Conservation (phyloP, 1,140 invertebrate genomes). For the Drosophila watanabei region DNA sequence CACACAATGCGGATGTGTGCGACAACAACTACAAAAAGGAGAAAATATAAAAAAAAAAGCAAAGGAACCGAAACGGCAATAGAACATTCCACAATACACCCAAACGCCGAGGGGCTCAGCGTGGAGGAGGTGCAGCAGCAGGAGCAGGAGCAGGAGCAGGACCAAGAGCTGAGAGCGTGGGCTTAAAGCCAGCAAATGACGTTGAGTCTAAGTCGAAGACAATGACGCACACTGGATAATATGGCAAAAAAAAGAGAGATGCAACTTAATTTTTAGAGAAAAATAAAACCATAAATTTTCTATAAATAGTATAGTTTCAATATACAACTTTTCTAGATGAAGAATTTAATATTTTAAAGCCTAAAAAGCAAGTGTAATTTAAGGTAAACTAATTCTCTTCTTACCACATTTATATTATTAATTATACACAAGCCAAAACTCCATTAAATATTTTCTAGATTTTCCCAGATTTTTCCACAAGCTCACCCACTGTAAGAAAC, state of each 20-base stretch:
- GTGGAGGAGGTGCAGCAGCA: neutral
- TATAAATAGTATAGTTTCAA: too few species aligned
- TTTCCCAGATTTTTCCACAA: neutral
- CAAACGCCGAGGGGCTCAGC: slow-evolving; percentile 34
- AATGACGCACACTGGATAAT: slow-evolving; percentile 41
- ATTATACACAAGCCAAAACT: neutral
- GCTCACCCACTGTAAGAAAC: slow-evolving; percentile 42
- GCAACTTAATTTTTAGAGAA: neutral
- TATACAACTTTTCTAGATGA: neutral
- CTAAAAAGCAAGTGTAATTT: neutral
- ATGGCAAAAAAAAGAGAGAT: neutral
- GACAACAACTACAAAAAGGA: slow-evolving; percentile 34
- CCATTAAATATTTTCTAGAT: neutral
- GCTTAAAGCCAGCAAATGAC: slow-evolving; percentile 46
- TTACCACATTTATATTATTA: neutral
- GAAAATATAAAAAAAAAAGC: neutral
- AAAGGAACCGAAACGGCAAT: slow-evolving; percentile 69
- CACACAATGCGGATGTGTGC: slow-evolving; percentile 66
- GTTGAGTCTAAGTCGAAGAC: slow-evolving; percentile 37
- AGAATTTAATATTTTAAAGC: neutral
- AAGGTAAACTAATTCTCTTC: neutral
- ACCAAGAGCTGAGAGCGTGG: slow-evolving; percentile 19
- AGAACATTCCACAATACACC: slow-evolving; percentile 78
- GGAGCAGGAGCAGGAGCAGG: neutral
- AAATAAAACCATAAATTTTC: neutral